Base-by-base conservation (phyloP, 2,888 invertebrate genomes). In the Formica aserva region DNA sequence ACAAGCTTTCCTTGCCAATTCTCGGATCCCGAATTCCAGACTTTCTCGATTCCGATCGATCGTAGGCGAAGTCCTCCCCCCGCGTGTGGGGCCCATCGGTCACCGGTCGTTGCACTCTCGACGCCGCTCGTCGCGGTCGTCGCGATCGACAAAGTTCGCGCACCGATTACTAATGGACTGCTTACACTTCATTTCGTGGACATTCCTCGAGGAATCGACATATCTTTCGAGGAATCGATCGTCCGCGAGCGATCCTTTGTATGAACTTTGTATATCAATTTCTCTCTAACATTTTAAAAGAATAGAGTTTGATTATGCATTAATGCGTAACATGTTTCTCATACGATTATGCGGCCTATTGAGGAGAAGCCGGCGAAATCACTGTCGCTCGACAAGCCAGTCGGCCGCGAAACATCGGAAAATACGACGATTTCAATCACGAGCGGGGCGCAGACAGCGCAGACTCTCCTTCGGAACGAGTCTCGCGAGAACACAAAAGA, bases 151-250 rank as follows among this genome's bases (percentile, higher is more conserved):
- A 88, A 89, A 89, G 84, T 88, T 89, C 89, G 91, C 91, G 91
- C 85, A 85, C 87, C 75, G 91, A 91, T 91, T 91, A 91, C 91
- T 91, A 91, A 91, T 91, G 84, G 87, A 90, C 90, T 87, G 72
- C 86, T 87, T 86, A 87, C 86, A 84, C 89, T 83, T 88, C 87
- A 87, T 91, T 91, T 91, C 88, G 87, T 90, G 87, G 78, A 85
- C 82, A 87, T 91, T 89, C 87, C 67, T 52, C 11, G 13, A 45
- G 15, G 45, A 72, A 80, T 85, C 85, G 62, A 18, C 74, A 45
- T 60, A 82, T 69, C 74, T 75, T 87, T 52, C 11, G 13, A 45
- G 15, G 45, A 72, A 80, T 85, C 85, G 62, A 18, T 52, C 76
- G 86, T 22, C 9, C 76, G 48, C 48, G 22, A n/a, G n/a, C 26